Evolutionary conservation across 1,140 invertebrate genomes (phyloP), one percentile per base, ranked within the genome.

Genomic region (Notospermus geniculatus): DNA sequence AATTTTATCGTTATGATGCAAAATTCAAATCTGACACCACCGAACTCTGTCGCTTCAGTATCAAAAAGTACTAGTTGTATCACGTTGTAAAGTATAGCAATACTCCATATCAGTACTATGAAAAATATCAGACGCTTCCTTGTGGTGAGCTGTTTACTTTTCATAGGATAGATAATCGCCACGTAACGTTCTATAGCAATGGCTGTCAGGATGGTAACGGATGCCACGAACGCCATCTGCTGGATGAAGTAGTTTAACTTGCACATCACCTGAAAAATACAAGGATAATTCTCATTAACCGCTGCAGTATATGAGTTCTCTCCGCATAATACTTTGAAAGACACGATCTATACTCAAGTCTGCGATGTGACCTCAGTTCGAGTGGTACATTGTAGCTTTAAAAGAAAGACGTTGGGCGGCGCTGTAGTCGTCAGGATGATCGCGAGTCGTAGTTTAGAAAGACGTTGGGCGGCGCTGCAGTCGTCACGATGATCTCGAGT

Each of bases 181-280:
- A 91, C 89, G 73, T 89, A 89, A 29, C 88, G 81, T 77, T 92
- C 90, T 43, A 91, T 69, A 1, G 88, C 89, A 28, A 92, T 88
- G 71, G 73, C 75, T 0, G 71, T 72, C 23, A 79, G 69, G 22
- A 79, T 69, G 11, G 71, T 57, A 23, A 79, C 71, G 9, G 75
- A 76, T 0, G 71, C 71, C 7, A 73, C 76, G 54, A 76, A 76
- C 53, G 69, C 69, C 60, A 77, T 68, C 54, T 68, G 69, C 65
- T 75, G 73, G 0, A 76, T 68, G 45, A 76, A 79, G 64, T 76
- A 77, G 62, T 77, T 76, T 53, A 78, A 43, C 62, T 78, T 78
- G 54, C 77, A 79, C 71, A 78, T 76, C 29, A 64, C 71, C 77
- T 79, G 67, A 25, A 74, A 71, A 45, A 17, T 46, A 32, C 57